Conservation (phyloP, 2,888 invertebrate species). For the Tillus elongatus region DNA sequence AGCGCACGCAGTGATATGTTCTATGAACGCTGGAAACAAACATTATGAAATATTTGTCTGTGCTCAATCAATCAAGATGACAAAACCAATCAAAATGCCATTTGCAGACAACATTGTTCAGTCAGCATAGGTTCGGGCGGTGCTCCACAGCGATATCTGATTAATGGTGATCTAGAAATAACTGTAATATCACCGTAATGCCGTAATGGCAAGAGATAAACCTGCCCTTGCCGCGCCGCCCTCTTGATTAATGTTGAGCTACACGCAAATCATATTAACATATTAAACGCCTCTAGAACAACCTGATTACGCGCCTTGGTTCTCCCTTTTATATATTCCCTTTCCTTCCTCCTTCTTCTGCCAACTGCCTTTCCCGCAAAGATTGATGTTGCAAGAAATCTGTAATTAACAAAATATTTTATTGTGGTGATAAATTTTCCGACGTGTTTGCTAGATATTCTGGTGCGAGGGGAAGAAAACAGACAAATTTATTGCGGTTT, state of each 20-base stretch:
- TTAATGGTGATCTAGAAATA: slow-evolving; percentile 36
- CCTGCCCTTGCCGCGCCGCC: slow-evolving; percentile 26
- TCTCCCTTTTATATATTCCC: too few relatives aligned
- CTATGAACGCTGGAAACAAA: too few relatives aligned
- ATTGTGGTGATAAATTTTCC: slow-evolving; percentile 1
- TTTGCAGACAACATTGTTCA: slow-evolving; percentile 21
- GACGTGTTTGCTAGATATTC: too few relatives aligned
- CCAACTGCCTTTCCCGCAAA: too few relatives aligned
- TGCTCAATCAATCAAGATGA: too few relatives aligned
- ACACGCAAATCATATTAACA: slow-evolving; percentile 37
- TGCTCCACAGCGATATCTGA: slow-evolving; percentile 31
- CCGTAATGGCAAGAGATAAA: slow-evolving; percentile 30
- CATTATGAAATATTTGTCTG: too few relatives aligned
- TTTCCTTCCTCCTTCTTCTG: too few relatives aligned
- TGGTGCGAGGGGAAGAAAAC: too few relatives aligned
- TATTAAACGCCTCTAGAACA: slow-evolving; percentile 30
- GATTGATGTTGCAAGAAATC: slow-evolving; percentile 1
- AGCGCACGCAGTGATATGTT: too few relatives aligned
- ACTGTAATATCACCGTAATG: slow-evolving; percentile 30
- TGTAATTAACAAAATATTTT: background rate
- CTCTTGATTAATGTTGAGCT: slow-evolving; percentile 33
- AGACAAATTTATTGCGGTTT: too few relatives aligned
- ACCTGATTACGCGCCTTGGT: too few relatives aligned
- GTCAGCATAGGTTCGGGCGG: slow-evolving; percentile 27
- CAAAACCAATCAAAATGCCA: slow-evolving; percentile 20